Evolutionary conservation across 2,113 vertebrate species (phyloP).

Genomic region (Mastomys natalensis): DNA sequence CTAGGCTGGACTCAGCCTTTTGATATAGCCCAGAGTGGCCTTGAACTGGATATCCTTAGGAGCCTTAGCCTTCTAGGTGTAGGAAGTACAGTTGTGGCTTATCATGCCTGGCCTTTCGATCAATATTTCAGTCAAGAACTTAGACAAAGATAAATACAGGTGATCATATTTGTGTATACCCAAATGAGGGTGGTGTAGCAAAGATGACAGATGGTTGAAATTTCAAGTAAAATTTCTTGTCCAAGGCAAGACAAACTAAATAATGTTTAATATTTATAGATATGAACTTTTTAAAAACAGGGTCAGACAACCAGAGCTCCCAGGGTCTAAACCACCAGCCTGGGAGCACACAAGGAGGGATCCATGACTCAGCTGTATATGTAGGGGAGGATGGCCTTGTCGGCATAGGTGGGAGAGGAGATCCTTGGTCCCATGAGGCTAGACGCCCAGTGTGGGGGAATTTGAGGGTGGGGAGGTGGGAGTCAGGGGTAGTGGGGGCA

Average conservation of each 20-base stretch:
- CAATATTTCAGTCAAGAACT: not conserved
- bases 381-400: no score
- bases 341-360: no score
- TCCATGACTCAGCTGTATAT: no score
- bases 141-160: not conserved
- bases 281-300: not conserved
- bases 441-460: no score
- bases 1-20: not conserved
- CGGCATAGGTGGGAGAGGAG: no score
- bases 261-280: not conserved
- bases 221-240: conserved; percentile 1
- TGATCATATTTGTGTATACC: not conserved
- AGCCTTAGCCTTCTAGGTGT: not conserved
- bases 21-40: not conserved
- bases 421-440: no score
- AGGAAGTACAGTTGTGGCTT: not conserved
- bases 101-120: not conserved
- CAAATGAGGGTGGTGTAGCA: not conserved
- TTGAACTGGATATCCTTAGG: not conserved
- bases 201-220: not conserved
- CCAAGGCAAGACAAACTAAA: not conserved
- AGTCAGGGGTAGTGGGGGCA: no score
- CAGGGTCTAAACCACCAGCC: no score
- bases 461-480: no score
- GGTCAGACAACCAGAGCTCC: no score